Evolutionary conservation across 2,797 vertebrate genomes (phyloP).

Genomic region (Vipera ursinii): DNA sequence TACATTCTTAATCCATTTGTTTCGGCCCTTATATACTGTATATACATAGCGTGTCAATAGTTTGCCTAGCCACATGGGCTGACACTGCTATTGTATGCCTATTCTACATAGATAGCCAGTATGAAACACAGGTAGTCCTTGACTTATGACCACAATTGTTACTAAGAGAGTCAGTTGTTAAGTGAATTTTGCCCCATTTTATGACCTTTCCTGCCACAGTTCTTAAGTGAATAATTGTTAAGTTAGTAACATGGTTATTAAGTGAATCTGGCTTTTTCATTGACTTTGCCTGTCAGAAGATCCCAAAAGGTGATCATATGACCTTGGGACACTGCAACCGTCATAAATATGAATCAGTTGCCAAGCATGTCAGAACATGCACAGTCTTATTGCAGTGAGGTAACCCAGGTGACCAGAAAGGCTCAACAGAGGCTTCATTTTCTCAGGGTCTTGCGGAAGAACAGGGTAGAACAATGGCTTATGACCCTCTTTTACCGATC

Average conservation of each 20-base stretch:
- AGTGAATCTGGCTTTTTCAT: background rate
- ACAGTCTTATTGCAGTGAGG: too few relatives aligned
- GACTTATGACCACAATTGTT: background rate
- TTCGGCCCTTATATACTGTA: background rate
- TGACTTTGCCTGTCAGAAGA: background rate
- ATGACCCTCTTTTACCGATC: too few relatives aligned
- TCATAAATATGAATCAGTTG: background rate
- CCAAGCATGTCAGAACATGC: background rate
- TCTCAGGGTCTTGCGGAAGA: too few relatives aligned
- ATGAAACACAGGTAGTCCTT: background rate
- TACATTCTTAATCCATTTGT: background rate
- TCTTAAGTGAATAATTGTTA: background rate
- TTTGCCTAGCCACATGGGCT: background rate
- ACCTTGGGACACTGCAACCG: background rate
- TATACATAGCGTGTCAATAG: background rate
- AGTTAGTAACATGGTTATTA: background rate
- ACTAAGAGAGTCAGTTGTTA: background rate
- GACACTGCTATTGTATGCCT: background rate
- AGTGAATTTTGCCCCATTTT: background rate
- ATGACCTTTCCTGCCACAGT: background rate
- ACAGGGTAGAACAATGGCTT: too few relatives aligned
- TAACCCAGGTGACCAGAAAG: too few relatives aligned
- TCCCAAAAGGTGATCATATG: background rate
- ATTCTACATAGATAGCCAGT: background rate
- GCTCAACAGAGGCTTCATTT: too few relatives aligned